Evolutionary conservation across 2,113 vertebrate genomes (phyloP).

Genomic region (Dasyurus viverrinus): DNA sequence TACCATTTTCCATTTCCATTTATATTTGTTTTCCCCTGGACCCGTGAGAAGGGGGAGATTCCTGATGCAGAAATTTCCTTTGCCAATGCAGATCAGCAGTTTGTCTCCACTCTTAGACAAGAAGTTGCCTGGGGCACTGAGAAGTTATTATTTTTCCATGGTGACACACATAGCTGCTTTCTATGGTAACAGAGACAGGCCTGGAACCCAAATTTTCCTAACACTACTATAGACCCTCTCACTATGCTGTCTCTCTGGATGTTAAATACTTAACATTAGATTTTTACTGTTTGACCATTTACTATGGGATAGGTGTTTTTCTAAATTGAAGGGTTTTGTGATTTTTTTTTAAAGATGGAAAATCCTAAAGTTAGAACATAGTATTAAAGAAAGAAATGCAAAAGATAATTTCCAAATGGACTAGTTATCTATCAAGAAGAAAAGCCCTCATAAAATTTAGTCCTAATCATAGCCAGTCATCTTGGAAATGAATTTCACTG

Average conservation of each 20-base stretch:
- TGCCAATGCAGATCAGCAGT: neutral
- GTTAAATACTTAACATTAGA: slow-evolving; percentile 20
- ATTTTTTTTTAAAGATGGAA: neutral
- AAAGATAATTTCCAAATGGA: neutral
- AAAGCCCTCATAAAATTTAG: neutral
- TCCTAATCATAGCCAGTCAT: neutral
- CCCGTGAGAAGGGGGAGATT: neutral
- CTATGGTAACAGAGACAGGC: neutral
- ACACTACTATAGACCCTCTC: neutral
- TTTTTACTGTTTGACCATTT: neutral
- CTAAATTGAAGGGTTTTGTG: neutral
- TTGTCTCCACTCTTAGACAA: neutral
- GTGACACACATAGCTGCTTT: neutral
- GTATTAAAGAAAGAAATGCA: neutral
- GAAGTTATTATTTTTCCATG: neutral
- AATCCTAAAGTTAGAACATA: neutral
- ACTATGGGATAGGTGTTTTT: slow-evolving; percentile 19
- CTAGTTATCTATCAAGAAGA: neutral
- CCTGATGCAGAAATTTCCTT: neutral
- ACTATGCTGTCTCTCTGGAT: neutral
- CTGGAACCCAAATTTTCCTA: neutral
- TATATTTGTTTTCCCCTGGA: neutral
- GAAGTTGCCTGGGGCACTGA: neutral
- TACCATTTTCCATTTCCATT: neutral
- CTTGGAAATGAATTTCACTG: neutral